A percentile compares a stretch with the other conserved stretches of the same genome.
Conservation (phyloP, 2,888 invertebrate genomes). For the Drosophila phalerata region DNA sequence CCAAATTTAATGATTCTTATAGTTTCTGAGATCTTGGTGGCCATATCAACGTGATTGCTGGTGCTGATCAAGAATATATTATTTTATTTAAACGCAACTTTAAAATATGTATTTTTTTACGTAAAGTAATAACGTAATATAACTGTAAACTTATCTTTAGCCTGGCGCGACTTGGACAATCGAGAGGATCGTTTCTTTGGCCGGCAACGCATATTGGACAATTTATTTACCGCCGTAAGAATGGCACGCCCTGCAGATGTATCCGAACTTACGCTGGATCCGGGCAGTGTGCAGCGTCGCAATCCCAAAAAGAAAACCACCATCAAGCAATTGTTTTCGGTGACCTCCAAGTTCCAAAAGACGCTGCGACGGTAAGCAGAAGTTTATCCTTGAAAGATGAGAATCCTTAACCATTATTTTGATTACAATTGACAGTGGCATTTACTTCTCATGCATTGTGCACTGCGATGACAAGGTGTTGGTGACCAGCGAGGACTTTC, state of each 20-base stretch:
- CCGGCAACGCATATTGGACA: constrained; percentile 90
- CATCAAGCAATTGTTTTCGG: constrained; percentile 97
- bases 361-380: constrained; percentile 90
- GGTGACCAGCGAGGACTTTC: constrained; percentile 98
- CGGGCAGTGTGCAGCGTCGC: constrained; percentile 88
- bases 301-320: constrained; percentile 94
- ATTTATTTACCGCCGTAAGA: constrained; percentile 90
- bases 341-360: constrained; percentile 98
- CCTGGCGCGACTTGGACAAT: constrained; percentile 94
- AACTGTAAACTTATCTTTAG: constrained; percentile 85
- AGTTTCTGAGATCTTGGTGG: too few relatives aligned
- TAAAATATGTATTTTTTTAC: too few relatives aligned
- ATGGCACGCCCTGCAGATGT: constrained; percentile 87
- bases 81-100: too few relatives aligned
- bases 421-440: constrained; percentile 89
- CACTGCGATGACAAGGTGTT: constrained; percentile 98
- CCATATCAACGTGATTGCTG: too few relatives aligned
- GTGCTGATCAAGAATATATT: too few relatives aligned
- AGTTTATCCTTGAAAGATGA: background rate
- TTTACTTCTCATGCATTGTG: constrained; percentile 96
- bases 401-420: constrained; percentile 62
- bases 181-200: constrained; percentile 89
- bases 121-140: background rate
- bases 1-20: too few relatives aligned
- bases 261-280: constrained; percentile 89